phyloP scores from a whole-genome alignment of 1,140 invertebrate species.

The Pseudomyrmex sp. region DNA sequence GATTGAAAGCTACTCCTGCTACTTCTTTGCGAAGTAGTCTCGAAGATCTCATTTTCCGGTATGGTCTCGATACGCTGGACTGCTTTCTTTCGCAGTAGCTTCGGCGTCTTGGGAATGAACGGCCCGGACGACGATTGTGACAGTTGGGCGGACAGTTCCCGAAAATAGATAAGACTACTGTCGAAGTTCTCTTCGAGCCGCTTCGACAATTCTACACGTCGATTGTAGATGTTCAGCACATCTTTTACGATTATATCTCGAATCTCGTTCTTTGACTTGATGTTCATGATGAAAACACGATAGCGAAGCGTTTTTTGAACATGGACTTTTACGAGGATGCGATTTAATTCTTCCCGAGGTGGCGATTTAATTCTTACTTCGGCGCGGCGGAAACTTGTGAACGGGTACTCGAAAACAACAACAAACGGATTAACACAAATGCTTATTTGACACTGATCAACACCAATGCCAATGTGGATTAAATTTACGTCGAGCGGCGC shows the following conservation, averaged over 20 bases:
- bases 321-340: not conserved
- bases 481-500: not conserved
- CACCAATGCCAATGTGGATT: not conserved
- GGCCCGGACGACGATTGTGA: slow-evolving; percentile 66
- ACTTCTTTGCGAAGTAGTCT: slow-evolving; percentile 5
- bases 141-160: slow-evolving; percentile 69
- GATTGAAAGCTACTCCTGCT: not conserved
- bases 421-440: not conserved
- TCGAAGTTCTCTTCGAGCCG: slow-evolving; percentile 38
- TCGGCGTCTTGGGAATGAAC: slow-evolving; percentile 80
- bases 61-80: slow-evolving; percentile 78
- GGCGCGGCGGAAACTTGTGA: not conserved
- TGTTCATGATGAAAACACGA: slow-evolving; percentile 55
- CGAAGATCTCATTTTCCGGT: slow-evolving; percentile 75
- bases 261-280: slow-evolving; percentile 45
- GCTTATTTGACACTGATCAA: not conserved
- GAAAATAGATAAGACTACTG: slow-evolving; percentile 58
- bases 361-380: not conserved
- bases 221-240: slow-evolving; percentile 45
- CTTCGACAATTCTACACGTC: slow-evolving; percentile 53
- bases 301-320: not conserved
- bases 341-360: not conserved
- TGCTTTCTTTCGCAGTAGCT: slow-evolving; percentile 70
- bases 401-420: not conserved
- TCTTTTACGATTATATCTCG: slow-evolving; percentile 52